Base-by-base conservation (phyloP, 2,797 vertebrate genomes). In the Centroberyx gerrardi region DNA sequence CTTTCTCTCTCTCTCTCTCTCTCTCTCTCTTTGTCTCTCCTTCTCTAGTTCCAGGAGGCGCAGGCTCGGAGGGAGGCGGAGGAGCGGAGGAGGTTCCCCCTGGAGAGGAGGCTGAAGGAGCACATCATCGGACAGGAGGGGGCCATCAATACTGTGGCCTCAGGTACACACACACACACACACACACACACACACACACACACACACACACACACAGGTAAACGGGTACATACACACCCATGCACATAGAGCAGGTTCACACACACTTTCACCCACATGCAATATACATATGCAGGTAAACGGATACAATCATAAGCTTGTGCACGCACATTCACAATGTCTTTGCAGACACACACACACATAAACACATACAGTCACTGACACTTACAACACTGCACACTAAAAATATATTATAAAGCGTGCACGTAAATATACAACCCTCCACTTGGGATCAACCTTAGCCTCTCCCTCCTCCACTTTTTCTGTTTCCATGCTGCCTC, bases 41-140 rank as follows among this genome's bases (percentile, higher is more conserved):
- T 60, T 40, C n/a, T 74, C 0, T 86, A 99, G 98, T 98, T 97
- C 90, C 95, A 95, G 88, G 97, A 98, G 85, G 94, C 92, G 60
- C 95, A 97, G 88, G 94, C 86, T 73, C 92, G 89, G 62, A 91
- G 93, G n/a, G 97, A 99, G 74, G 82, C 96, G 0, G 96, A 96
- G 81, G 96, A 98, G 68, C 95, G 97, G 55, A 95, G 98, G 58
- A 92, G 96, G 62, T 99, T 99, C 62, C 98, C 98, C 0, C 93
- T 99, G 85, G 98, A 99, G 91, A 96, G 96, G 74, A 94, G 97
- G 49, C 95, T 99, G 36, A 97, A 95, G 79, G 97, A 99, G 76
- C 95, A 99, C 84, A 99, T 99, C 91, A 96, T 99, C 0, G 97
- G 98, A 3, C 98, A 99, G 90, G 97, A 99, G 93, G 96, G 94